Evolutionary conservation across 1,140 invertebrate species (phyloP).

Genomic region (Armadillidium nasatum): DNA sequence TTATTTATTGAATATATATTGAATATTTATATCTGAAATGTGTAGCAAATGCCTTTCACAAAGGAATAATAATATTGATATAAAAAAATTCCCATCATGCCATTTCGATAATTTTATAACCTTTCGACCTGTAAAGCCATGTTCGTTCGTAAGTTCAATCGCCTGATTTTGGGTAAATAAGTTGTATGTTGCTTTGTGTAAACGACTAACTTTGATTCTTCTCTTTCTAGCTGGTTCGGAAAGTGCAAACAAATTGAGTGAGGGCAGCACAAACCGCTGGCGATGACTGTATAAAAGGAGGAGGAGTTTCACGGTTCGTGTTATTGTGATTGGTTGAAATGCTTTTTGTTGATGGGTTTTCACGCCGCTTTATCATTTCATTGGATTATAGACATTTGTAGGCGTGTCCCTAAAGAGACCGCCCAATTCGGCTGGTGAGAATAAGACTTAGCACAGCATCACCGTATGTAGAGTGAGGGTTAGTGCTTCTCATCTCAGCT

Average conservation of each 20-base stretch:
- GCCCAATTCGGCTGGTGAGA: background rate
- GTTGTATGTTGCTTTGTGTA: background rate
- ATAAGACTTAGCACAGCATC: background rate
- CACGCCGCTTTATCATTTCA: background rate
- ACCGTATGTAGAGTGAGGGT: background rate
- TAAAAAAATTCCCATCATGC: conserved; percentile 8
- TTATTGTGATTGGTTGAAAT: background rate
- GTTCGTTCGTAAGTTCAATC: background rate
- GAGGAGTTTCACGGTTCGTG: background rate
- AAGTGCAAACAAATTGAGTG: conserved; percentile 22
- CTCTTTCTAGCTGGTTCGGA: conserved; percentile 4
- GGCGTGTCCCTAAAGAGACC: background rate
- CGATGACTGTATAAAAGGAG: conserved; percentile 32
- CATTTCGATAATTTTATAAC: conserved; percentile 4
- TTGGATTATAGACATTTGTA: background rate
- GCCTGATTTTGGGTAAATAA: background rate
- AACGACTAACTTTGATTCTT: background rate
- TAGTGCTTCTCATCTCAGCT: conserved; percentile 9
- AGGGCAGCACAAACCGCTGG: conserved; percentile 37
- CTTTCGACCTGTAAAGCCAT: background rate
- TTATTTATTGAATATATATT: background rate
- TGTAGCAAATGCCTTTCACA: background rate
- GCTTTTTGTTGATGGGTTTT: conserved; percentile 4
- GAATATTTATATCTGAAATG: too few relatives aligned
- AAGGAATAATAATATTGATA: background rate